phyloP scores from a whole-genome alignment of 2,888 invertebrate species.

The Chaetogeoica ovagalla region DNA sequence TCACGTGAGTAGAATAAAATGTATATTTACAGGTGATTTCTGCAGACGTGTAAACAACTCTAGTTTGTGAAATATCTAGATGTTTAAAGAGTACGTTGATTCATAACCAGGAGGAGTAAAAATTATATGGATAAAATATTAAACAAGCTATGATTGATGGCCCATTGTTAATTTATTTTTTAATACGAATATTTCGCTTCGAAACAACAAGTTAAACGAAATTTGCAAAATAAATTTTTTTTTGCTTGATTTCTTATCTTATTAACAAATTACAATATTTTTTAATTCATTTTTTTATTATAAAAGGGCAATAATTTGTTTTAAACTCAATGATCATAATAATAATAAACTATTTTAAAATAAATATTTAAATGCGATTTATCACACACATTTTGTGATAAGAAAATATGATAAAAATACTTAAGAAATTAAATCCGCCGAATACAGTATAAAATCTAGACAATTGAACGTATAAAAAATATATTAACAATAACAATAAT shows the following conservation, averaged over 20 bases:
- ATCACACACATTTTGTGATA: too few relatives aligned
- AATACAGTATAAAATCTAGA: too few relatives aligned
- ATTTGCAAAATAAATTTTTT: background rate
- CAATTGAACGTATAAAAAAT: too few relatives aligned
- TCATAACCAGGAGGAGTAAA: background rate
- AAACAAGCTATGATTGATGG: background rate
- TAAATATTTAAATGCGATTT: too few relatives aligned
- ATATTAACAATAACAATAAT: too few relatives aligned
- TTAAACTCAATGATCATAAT: too few relatives aligned
- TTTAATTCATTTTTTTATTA: background rate
- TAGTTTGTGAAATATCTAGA: background rate
- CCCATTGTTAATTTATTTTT: background rate
- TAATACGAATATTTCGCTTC: background rate
- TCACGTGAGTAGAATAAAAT: slow-evolving; percentile 29
- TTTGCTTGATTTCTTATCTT: too few relatives aligned
- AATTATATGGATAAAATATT: background rate
- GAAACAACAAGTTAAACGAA: background rate
- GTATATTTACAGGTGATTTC: too few relatives aligned
- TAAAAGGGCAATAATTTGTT: too few relatives aligned
- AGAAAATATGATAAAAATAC: too few relatives aligned
- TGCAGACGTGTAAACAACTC: background rate
- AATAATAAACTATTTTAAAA: too few relatives aligned
- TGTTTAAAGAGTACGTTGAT: background rate
- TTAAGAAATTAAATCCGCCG: too few relatives aligned
- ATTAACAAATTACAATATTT: background rate